Evolutionary conservation across 2,888 invertebrate species (phyloP), one percentile per base, ranked within the genome.

Genomic region (Hirtodrosophila duncani): DNA sequence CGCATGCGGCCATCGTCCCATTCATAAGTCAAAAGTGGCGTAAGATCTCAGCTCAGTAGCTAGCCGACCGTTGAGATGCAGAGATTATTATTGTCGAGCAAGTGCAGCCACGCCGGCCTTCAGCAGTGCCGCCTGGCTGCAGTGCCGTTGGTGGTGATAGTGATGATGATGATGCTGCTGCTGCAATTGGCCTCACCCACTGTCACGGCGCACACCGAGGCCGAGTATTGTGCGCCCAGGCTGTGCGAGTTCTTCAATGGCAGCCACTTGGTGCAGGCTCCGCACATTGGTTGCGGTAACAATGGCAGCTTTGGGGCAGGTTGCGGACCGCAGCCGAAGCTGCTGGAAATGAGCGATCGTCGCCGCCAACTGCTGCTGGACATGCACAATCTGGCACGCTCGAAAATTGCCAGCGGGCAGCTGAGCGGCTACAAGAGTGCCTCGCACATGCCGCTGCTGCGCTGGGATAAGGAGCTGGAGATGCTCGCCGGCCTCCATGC

Each of bases 301-400:
- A 78, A 77, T 56, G 83, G 81, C 33, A 62, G 69, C 30, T 70
- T 82, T 8, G 67, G 61, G 1, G 4, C 46, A 2, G 26, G 51
- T 7, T 84, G 85, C 17, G 85, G 84, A 1, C 44, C 59, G 2
- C 34, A 68, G 3, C 81, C 69, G 0, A 78, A 82, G 30, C 46
- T 85, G 10, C 64, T 85, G 13, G 53, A 67, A 16, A 83, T 86
- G 84, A 84, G 77, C 50, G 78, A 78, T 13, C 65, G 82, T 11
- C 79, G 83, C 3, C 83, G 82, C 3, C 80, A 83, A 39, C 65
- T 85, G 6, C 67, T 86, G 27, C 66, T 86, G 52, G 84, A 84
- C 57, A 79, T 85, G 63, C 86, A 86, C 48, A 86, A 86, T 53
- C 61, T 81, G 46, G 84, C 83, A 30, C 69, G 86, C 30, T 81